phyloP scores from a whole-genome alignment of 2,888 invertebrate genomes.

The Isotomurus palustris region DNA sequence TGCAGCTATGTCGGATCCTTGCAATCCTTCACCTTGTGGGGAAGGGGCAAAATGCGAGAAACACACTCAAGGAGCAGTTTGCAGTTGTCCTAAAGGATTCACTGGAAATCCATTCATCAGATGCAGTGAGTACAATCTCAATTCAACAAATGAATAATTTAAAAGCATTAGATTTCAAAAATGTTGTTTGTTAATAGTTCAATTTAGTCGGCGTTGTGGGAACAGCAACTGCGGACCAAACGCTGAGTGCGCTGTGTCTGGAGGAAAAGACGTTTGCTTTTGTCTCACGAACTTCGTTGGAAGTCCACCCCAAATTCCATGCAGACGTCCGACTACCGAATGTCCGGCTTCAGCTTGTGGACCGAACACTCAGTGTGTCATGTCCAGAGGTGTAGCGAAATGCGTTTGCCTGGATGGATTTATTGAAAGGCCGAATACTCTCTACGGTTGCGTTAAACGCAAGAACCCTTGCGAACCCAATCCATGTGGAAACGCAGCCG shows the following conservation, averaged over 20 bases:
- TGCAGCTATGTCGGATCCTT: conserved; percentile 55
- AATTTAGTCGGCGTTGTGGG: conserved; percentile 77
- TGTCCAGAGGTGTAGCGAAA: conserved; percentile 76
- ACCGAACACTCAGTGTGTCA: conserved; percentile 77
- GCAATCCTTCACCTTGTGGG: conserved; percentile 72
- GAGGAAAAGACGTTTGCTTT: conserved; percentile 74
- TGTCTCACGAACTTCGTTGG: conserved; percentile 83
- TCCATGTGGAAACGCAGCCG: conserved; percentile 71
- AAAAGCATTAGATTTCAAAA: conserved; percentile 8
- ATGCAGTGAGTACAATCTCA: conserved; percentile 70
- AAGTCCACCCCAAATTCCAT: conserved; percentile 68
- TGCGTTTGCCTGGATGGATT: conserved; percentile 80
- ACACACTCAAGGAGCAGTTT: conserved; percentile 79
- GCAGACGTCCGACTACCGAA: conserved; percentile 68
- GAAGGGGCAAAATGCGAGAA: conserved; percentile 75
- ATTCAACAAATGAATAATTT: conserved; percentile 35
- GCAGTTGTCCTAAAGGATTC: conserved; percentile 80
- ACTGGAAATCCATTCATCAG: conserved; percentile 86
- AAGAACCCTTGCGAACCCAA: conserved; percentile 77
- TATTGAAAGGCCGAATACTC: conserved; percentile 80
- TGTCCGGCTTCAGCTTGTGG: conserved; percentile 83
- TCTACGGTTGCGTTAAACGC: conserved; percentile 75
- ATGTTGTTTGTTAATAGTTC: conserved; percentile 58
- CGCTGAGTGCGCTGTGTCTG: conserved; percentile 73
- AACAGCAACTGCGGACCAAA: conserved; percentile 70